phyloP scores from a whole-genome alignment of 2,888 invertebrate species.

The Nyleta sp. region DNA sequence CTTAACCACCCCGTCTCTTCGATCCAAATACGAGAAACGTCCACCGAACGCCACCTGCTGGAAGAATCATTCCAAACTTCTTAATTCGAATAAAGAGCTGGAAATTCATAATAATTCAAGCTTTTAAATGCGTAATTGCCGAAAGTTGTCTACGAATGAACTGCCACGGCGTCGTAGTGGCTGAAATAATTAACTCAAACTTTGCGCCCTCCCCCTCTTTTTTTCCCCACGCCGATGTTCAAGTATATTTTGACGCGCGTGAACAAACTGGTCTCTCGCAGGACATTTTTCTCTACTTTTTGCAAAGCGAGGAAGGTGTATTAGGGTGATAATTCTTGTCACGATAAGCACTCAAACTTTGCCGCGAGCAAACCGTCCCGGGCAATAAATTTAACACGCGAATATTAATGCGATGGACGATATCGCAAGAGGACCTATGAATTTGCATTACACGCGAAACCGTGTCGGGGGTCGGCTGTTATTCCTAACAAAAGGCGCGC shows the following conservation, averaged over 20 bases:
- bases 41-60: too few species aligned
- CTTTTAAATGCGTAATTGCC: too few species aligned
- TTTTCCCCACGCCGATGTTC: too few species aligned
- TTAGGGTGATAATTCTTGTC: conserved; percentile 60
- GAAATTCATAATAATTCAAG: too few species aligned
- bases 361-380: conserved; percentile 50
- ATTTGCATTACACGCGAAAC: conserved; percentile 58
- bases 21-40: too few species aligned
- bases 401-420: conserved; percentile 71
- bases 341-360: conserved; percentile 62
- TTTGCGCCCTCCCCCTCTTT: too few species aligned
- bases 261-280: conserved; percentile 17
- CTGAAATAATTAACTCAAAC: too few species aligned
- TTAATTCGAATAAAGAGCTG: too few species aligned
- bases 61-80: too few species aligned
- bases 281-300: conserved; percentile 36
- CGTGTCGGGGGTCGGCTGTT: conserved; percentile 50
- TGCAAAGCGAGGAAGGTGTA: conserved; percentile 38
- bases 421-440: conserved; percentile 52
- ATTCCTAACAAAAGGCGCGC: conserved; percentile 38
- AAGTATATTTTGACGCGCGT: conserved; percentile 15
- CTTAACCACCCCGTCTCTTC: too few species aligned
- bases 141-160: too few species aligned
- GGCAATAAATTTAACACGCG: conserved; percentile 72
- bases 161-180: too few species aligned